Percentiles rank a stretch among this genome's conserved stretches.
These are phyloP conservation scores for Dallia pectoralis DNA, from an alignment of 2,797 vertebrate genomes.

Conservation along the genomic window DNA sequence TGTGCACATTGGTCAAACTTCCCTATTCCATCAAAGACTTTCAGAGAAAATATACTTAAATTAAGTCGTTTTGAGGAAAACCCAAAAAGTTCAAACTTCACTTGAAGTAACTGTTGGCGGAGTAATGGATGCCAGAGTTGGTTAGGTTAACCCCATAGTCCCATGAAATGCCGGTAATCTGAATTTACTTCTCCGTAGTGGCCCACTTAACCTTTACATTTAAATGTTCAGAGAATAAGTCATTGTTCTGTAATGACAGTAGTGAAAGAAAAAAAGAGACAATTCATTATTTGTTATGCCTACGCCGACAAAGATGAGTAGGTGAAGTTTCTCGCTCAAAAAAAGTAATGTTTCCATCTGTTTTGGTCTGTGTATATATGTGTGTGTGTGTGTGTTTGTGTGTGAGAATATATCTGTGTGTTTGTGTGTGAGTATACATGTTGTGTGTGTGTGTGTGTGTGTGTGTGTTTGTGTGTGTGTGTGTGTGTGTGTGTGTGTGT, in stretches of 20 bases:
- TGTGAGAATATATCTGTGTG: not conserved
- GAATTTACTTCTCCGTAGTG: not conserved
- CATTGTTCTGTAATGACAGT: not conserved
- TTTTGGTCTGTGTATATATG: not conserved
- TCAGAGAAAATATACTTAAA: not conserved
- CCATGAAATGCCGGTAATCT: not conserved
- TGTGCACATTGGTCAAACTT: conserved; percentile 57
- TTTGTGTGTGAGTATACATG: not conserved
- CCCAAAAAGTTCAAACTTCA: not conserved
- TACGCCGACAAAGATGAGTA: not conserved
- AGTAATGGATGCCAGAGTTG: not conserved
- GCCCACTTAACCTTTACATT: not conserved
- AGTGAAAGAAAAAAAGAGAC: not conserved
- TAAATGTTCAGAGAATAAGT: not conserved
- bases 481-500: conserved; percentile 4
- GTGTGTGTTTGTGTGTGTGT: not conserved
- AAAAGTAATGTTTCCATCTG: not conserved
- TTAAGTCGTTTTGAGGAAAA: not conserved
- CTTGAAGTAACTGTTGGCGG: not conserved
- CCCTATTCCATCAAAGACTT: conserved; percentile 42
- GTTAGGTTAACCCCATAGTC: not conserved
- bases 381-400: not conserved
- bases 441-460: not conserved
- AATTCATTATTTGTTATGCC: not conserved
- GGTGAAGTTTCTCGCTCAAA: not conserved